Conservation (phyloP, 2,888 invertebrate genomes). For the Dasypolia templi region DNA sequence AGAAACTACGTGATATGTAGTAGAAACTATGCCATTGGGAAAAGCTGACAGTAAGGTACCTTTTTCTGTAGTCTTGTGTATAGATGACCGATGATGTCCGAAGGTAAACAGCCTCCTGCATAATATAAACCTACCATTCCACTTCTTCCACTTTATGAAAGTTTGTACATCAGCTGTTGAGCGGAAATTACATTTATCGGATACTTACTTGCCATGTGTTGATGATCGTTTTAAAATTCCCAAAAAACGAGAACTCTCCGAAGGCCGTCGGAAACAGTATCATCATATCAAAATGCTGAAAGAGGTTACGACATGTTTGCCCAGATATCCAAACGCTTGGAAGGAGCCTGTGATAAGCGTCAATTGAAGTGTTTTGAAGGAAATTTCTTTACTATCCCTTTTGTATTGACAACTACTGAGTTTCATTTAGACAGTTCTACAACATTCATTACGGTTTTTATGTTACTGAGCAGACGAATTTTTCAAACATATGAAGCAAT, state of each 20-base stretch:
- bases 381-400: not conserved
- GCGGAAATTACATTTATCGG: not conserved
- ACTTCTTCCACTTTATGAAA: not conserved
- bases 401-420: not conserved
- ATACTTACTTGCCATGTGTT: not conserved
- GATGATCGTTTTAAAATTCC: not conserved
- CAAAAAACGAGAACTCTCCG: not conserved
- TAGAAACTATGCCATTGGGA: conserved; percentile 12
- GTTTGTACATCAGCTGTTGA: not conserved
- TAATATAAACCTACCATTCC: not conserved
- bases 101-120: not conserved
- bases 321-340: too few relatives aligned
- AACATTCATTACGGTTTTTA: too few relatives aligned
- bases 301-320: too few relatives aligned
- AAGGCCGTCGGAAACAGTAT: not conserved
- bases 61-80: not conserved
- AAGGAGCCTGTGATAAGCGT: not conserved
- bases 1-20: conserved; percentile 31
- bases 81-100: not conserved
- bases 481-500: too few relatives aligned
- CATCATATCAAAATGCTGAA: not conserved
- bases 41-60: conserved; percentile 4
- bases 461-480: too few relatives aligned
- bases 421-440: too few relatives aligned
- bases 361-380: not conserved